Percentiles rank a stretch among this genome's conserved stretches.
Evolutionary conservation across 2,888 invertebrate species (phyloP).

Genomic region (Mycalesis mineus): DNA sequence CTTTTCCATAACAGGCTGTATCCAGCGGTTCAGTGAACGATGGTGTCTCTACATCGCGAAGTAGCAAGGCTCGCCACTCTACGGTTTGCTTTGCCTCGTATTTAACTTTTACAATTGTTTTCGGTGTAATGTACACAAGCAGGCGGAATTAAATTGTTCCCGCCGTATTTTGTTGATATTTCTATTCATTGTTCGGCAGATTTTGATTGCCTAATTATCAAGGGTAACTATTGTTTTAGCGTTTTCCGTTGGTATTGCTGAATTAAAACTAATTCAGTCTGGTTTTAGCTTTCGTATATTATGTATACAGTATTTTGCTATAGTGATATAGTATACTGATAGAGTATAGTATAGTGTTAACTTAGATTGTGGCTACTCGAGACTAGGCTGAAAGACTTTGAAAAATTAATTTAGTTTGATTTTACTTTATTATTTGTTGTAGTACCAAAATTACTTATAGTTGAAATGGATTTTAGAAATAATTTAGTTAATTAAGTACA

Average conservation of each 20-base stretch:
- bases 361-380: too few species aligned
- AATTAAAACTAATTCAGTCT: constrained; percentile 2
- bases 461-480: too few species aligned
- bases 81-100: constrained; percentile 10
- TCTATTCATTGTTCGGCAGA: constrained; percentile 4
- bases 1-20: neutral
- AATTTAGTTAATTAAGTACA: too few species aligned
- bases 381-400: too few species aligned
- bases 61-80: neutral
- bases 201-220: constrained; percentile 9
- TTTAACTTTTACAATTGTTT: constrained; percentile 17
- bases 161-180: constrained; percentile 10
- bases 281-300: neutral
- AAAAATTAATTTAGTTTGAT: too few species aligned
- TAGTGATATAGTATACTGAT: too few species aligned
- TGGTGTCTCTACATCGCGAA: neutral
- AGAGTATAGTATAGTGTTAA: too few species aligned
- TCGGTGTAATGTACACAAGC: constrained; percentile 4
- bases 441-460: too few species aligned
- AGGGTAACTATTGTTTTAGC: constrained; percentile 10
- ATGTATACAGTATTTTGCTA: too few species aligned
- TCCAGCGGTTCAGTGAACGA: neutral
- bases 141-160: constrained; percentile 14
- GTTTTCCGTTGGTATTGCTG: constrained; percentile 3
- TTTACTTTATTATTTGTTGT: too few species aligned